Conservation (phyloP, 2,797 vertebrate genomes). For the Nasua narica region DNA sequence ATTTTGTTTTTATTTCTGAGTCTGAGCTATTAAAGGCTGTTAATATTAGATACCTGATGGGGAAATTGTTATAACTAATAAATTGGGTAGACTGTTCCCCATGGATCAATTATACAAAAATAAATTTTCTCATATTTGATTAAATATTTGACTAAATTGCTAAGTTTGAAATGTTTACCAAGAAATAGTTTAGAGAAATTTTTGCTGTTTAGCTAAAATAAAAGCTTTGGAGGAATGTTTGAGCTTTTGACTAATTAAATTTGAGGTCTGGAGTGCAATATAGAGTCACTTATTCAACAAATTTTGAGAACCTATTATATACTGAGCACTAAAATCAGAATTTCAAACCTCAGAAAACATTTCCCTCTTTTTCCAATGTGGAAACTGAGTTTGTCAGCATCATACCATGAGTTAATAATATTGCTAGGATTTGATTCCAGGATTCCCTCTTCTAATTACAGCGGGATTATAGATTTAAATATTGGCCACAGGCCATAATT, state of each 20-base stretch:
- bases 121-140: slow-evolving; percentile 27
- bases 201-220: background rate
- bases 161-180: slow-evolving; percentile 36
- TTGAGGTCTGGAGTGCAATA: background rate
- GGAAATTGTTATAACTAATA: background rate
- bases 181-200: background rate
- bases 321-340: background rate
- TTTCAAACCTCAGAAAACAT: background rate
- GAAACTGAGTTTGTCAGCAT: slow-evolving; percentile 7
- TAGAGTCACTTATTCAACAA: slow-evolving; percentile 1
- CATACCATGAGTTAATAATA: background rate
- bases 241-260: slow-evolving; percentile 26
- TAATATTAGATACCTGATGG: background rate
- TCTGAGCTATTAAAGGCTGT: background rate
- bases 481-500: background rate
- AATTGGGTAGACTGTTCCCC: background rate
- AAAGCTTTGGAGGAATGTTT: background rate
- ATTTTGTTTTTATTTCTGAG: slow-evolving; percentile 22
- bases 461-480: background rate
- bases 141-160: slow-evolving; percentile 8
- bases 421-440: slow-evolving; percentile 13
- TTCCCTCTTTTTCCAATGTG: background rate
- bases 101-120: background rate
- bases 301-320: background rate
- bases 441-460: background rate